Percentiles rank a stretch among this genome's conserved stretches.
Conservation (phyloP, 2,113 vertebrate genomes). For the Trogon surrucura region DNA sequence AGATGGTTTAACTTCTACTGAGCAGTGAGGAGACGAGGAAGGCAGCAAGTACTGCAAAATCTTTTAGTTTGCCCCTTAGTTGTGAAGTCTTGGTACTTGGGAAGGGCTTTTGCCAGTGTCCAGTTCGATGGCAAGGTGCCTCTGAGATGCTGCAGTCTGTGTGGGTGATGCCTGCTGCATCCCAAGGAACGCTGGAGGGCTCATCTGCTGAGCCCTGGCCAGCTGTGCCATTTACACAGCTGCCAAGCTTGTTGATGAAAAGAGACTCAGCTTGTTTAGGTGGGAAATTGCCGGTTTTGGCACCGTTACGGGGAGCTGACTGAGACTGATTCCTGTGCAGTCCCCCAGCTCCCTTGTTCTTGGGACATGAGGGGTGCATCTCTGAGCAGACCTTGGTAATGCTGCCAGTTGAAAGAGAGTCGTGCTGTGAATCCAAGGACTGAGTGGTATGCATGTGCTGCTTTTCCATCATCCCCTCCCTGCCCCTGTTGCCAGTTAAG, state of each 20-base stretch:
- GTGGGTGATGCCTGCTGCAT: not conserved
- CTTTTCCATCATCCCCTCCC: not conserved
- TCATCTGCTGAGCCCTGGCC: accelerated
- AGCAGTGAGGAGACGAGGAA: not conserved
- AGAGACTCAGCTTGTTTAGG: not conserved
- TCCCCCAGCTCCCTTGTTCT: not conserved
- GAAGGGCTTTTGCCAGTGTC: not conserved
- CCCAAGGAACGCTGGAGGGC: not conserved
- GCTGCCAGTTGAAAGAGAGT: not conserved
- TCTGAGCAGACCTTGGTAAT: not conserved
- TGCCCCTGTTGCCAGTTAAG: not conserved
- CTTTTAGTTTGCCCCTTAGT: not conserved
- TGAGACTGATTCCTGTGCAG: not conserved
- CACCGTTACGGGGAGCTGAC: not conserved
- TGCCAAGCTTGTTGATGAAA: not conserved
- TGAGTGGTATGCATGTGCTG: accelerated
- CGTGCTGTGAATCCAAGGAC: not conserved
- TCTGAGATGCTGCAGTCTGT: not conserved
- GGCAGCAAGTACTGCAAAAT: not conserved
- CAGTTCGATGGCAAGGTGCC: not conserved
- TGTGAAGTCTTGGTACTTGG: not conserved
- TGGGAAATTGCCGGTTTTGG: not conserved
- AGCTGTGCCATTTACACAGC: accelerated
- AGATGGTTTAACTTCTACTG: not conserved
- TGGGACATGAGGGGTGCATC: not conserved